A percentile compares a stretch with the other conserved stretches of the same genome.
These are phyloP conservation scores for Drosophila prolongata DNA, from an alignment of 2,888 invertebrate species.

Conservation along the genomic window DNA sequence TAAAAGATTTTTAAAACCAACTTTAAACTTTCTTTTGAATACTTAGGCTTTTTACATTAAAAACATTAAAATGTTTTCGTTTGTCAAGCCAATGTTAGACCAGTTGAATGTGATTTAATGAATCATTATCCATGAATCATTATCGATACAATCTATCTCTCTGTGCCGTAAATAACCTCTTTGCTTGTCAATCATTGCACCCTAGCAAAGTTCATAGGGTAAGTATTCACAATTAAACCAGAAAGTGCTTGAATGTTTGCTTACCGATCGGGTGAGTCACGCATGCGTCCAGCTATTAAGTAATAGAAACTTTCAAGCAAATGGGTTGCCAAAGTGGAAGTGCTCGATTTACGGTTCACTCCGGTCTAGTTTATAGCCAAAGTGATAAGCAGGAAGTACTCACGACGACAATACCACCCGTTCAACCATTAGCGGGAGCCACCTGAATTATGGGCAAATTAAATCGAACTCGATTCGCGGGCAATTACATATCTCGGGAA, in stretches of 20 bases:
- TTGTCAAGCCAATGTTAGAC: too few relatives aligned
- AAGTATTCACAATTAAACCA: not conserved
- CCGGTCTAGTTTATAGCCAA: slow-evolving; percentile 32
- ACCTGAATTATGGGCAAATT: slow-evolving; percentile 70
- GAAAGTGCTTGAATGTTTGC: not conserved
- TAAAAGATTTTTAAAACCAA: too few relatives aligned
- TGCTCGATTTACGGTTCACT: slow-evolving; percentile 33
- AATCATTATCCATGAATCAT: slow-evolving; percentile 3
- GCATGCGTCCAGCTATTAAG: slow-evolving; percentile 3
- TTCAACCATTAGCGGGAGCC: slow-evolving; percentile 37
- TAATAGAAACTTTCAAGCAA: slow-evolving; percentile 23
- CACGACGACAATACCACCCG: slow-evolving; percentile 31
- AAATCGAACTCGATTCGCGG: slow-evolving; percentile 53
- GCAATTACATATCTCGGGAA: slow-evolving; percentile 59
- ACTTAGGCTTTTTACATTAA: too few relatives aligned
- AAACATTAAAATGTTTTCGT: too few relatives aligned
- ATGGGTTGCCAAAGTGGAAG: slow-evolving; percentile 33
- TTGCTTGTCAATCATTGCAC: slow-evolving; percentile 13
- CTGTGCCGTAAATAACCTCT: not conserved
- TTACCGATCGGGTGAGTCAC: slow-evolving; percentile 25
- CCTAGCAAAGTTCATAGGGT: slow-evolving; percentile 1
- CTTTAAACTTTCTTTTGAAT: too few relatives aligned
- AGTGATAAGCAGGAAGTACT: slow-evolving; percentile 46
- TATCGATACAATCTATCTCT: not conserved
- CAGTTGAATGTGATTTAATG: not conserved